A percentile compares a stretch with the other conserved stretches of the same genome.
Evolutionary conservation across 1,140 invertebrate genomes (phyloP).

Genomic region (Lordiphosa mommai): DNA sequence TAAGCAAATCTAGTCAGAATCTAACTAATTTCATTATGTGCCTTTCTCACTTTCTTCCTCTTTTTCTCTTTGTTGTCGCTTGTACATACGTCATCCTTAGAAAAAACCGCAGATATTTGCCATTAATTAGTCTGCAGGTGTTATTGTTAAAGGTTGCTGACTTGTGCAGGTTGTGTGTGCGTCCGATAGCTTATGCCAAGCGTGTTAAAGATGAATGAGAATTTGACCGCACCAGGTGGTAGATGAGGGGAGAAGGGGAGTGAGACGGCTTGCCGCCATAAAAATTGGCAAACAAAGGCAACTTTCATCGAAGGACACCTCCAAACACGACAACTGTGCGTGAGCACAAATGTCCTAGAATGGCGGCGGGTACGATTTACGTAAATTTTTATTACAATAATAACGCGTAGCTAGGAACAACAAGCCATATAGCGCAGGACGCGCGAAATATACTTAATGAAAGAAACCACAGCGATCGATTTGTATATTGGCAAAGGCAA

Average conservation of each 20-base stretch:
- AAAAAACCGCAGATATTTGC: constrained; percentile 37
- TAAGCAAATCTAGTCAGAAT: constrained; percentile 1
- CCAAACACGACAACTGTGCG: constrained; percentile 47
- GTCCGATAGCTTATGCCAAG: constrained; percentile 7
- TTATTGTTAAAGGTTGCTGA: constrained; percentile 25
- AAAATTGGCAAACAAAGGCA: constrained; percentile 71
- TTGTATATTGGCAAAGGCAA: constrained; percentile 60
- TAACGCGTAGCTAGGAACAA: constrained; percentile 40
- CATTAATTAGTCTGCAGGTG: constrained; percentile 69
- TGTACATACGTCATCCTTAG: too few relatives aligned
- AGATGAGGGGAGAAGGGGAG: neutral
- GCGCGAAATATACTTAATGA: constrained; percentile 61
- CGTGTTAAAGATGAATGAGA: constrained; percentile 26
- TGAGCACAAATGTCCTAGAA: constrained; percentile 26
- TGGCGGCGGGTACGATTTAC: constrained; percentile 49
- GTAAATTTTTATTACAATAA: constrained; percentile 69
- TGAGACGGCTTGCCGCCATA: constrained; percentile 42
- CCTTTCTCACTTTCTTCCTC: neutral
- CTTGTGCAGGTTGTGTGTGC: neutral
- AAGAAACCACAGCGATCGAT: constrained; percentile 72
- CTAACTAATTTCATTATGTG: constrained; percentile 1
- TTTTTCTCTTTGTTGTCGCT: constrained; percentile 1
- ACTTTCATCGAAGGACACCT: constrained; percentile 56
- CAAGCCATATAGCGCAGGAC: constrained; percentile 15
- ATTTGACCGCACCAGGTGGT: constrained; percentile 24